Percentiles rank a stretch among this genome's conserved stretches.
Conservation (phyloP, 2,888 invertebrate species). For the Ennomos quercinarius region DNA sequence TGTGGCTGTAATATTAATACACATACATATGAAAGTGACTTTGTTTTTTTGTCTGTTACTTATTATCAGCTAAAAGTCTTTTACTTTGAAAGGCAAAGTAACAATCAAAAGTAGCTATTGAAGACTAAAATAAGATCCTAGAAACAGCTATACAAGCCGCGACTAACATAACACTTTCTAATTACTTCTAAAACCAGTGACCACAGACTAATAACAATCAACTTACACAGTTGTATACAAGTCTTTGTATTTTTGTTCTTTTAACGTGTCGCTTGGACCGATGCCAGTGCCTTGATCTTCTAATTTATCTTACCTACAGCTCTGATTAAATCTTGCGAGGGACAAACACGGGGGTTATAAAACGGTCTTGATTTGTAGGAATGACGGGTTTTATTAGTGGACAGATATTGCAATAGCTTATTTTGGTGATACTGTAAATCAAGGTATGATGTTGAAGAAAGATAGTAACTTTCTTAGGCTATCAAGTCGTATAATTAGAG, state of each 20-base stretch:
- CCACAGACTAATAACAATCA: neutral
- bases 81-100: no score
- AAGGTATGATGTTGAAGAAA: slow-evolving; percentile 6
- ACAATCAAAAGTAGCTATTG: no score
- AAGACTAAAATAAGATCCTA: no score
- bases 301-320: slow-evolving; percentile 48
- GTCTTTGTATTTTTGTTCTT: slow-evolving; percentile 36
- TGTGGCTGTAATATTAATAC: no score
- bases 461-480: neutral
- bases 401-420: slow-evolving; percentile 40
- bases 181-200: no score
- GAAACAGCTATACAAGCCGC: no score
- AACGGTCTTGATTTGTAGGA: slow-evolving; percentile 41
- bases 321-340: slow-evolving; percentile 41
- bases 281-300: slow-evolving; percentile 59
- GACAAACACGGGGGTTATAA: slow-evolving; percentile 46
- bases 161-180: no score
- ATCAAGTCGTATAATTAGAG: no score
- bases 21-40: no score
- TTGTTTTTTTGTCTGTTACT: no score
- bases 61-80: no score
- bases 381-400: slow-evolving; percentile 35
- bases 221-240: slow-evolving; percentile 3
- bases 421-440: slow-evolving; percentile 29
- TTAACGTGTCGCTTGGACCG: slow-evolving; percentile 63